A percentile compares a stretch with the other conserved stretches of the same genome.
phyloP scores from a whole-genome alignment of 2,888 invertebrate genomes.

The Pollenia amentaria region DNA sequence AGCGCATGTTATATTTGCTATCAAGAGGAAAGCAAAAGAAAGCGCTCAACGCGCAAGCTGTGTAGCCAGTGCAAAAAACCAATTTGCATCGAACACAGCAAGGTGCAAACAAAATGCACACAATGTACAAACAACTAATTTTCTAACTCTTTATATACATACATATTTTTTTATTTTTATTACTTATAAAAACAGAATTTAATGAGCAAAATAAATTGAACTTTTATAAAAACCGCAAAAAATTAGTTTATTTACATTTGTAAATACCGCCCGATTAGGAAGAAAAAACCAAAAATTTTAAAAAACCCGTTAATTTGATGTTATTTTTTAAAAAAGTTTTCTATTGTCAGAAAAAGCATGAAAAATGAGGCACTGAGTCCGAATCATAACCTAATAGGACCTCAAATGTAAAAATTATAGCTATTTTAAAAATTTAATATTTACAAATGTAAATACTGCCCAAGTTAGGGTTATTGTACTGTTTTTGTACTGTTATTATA shows the following conservation, averaged over 20 bases:
- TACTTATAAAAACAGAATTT: not conserved
- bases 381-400: no score
- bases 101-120: not conserved
- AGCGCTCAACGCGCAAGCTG: constrained; percentile 44
- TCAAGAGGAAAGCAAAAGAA: constrained; percentile 19
- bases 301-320: not conserved
- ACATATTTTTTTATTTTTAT: not conserved
- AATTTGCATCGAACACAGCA: constrained; percentile 27
- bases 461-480: no score
- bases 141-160: no score
- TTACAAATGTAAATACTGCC: no score
- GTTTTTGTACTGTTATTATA: no score
- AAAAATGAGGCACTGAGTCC: not conserved
- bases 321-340: not conserved
- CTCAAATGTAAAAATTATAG: no score
- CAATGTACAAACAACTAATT: not conserved
- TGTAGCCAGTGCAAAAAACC: constrained; percentile 32
- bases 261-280: constrained; percentile 1
- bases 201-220: no score
- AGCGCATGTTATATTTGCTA: constrained; percentile 38
- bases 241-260: not conserved
- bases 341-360: not conserved
- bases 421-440: no score
- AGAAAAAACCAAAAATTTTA: constrained; percentile 1
- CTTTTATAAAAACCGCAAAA: no score